Percentiles rank a stretch among this genome's conserved stretches.
phyloP scores from a whole-genome alignment of 2,797 vertebrate species.

The Cynodonichthys magdalenae region DNA sequence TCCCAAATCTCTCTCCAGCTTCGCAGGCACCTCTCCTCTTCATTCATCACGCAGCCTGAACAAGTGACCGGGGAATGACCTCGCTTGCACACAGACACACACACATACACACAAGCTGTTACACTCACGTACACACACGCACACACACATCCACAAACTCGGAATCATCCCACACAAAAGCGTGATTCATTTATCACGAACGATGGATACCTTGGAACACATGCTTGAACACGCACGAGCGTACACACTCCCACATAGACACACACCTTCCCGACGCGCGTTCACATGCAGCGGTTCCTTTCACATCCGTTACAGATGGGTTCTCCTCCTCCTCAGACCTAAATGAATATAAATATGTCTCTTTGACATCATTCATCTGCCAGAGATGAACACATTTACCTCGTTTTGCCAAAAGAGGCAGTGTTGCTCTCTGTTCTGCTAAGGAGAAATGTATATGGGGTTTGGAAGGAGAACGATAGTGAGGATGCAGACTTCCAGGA shows the following conservation, averaged over 20 bases:
- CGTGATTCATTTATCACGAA: constrained; percentile 76
- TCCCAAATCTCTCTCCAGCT: constrained; percentile 76
- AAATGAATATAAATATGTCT: constrained; percentile 85
- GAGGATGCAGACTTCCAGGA: constrained; percentile 37
- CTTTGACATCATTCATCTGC: constrained; percentile 83
- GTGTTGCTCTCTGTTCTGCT: constrained; percentile 65
- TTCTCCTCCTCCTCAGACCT: constrained; percentile 79
- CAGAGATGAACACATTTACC: constrained; percentile 63
- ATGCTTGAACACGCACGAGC: constrained; percentile 58
- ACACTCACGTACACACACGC: constrained; percentile 19
- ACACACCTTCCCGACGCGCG: constrained; percentile 34
- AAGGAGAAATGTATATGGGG: constrained; percentile 29
- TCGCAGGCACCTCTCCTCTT: constrained; percentile 78
- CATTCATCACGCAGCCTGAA: constrained; percentile 82
- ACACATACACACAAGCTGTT: constrained; percentile 20
- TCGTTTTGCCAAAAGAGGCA: constrained; percentile 70
- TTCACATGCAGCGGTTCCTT: constrained; percentile 65
- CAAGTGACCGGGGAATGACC: constrained; percentile 81
- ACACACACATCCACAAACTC: constrained; percentile 64
- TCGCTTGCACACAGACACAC: constrained; percentile 44
- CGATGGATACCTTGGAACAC: constrained; percentile 78
- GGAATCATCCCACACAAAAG: constrained; percentile 72
- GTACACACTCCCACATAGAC: constrained; percentile 46
- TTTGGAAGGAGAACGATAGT: constrained; percentile 30
- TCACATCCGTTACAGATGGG: constrained; percentile 85